A percentile compares a stretch with the other conserved stretches of the same genome.
These are phyloP conservation scores for Pteronotus mesoamericanus DNA, from an alignment of 2,797 vertebrate genomes.

Conservation along the genomic window DNA sequence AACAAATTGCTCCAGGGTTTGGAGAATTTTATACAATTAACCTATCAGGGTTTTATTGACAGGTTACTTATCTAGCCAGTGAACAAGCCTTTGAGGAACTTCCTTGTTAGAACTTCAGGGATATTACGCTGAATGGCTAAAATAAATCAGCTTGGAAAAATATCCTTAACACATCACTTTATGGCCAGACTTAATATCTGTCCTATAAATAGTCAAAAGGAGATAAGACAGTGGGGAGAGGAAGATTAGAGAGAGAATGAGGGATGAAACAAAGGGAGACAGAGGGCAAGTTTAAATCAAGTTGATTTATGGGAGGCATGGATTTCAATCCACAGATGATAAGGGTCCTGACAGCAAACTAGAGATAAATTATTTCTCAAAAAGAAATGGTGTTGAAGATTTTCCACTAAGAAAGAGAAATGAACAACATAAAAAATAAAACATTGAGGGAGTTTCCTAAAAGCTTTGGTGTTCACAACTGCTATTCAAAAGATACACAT, in stretches of 20 bases:
- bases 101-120: not conserved
- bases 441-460: not conserved
- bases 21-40: not conserved
- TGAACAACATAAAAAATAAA: not conserved
- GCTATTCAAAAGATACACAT: not conserved
- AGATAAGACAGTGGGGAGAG: not conserved
- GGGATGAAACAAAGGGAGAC: not conserved
- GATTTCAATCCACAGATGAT: conserved; percentile 25
- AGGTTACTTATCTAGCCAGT: not conserved
- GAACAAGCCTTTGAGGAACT: not conserved
- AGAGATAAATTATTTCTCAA: conserved; percentile 41
- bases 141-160: not conserved
- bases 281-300: conserved; percentile 2
- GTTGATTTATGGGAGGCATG: conserved; percentile 7
- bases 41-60: not conserved
- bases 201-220: not conserved
- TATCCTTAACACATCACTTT: not conserved
- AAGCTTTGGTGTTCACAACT: not conserved
- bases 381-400: not conserved
- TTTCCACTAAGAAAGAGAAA: conserved; percentile 37
- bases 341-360: not conserved
- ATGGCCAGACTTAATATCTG: not conserved
- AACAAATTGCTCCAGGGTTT: not conserved
- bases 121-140: not conserved
- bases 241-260: conserved; percentile 14